Evolutionary conservation across 2,113 vertebrate species (phyloP).

Genomic region (Chauna torquata): DNA sequence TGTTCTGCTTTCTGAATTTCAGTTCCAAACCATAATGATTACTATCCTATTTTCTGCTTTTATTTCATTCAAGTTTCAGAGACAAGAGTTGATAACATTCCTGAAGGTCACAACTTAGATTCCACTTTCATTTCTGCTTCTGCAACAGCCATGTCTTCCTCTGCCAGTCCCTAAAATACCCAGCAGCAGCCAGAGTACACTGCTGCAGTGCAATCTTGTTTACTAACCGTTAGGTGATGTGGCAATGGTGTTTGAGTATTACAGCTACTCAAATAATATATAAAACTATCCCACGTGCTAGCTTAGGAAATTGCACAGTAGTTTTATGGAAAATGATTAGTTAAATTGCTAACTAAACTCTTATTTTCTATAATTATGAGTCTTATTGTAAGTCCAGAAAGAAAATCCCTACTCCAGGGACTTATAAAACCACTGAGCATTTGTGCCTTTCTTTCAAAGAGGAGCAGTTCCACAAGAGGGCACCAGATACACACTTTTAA

Average conservation of each 20-base stretch:
- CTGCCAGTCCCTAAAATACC: background rate
- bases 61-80: background rate
- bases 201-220: background rate
- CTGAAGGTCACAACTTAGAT: background rate
- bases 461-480: background rate
- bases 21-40: background rate
- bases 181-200: background rate
- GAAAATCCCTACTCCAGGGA: background rate
- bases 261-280: too few species aligned
- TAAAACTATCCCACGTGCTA: background rate
- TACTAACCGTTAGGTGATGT: rapidly evolving
- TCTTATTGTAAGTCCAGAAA: background rate
- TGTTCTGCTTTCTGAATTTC: background rate
- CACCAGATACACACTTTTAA: background rate
- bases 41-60: background rate
- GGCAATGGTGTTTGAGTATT: background rate
- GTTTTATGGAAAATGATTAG: background rate
- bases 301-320: background rate
- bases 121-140: background rate
- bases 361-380: background rate
- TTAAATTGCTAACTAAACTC: background rate
- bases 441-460: background rate
- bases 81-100: too few species aligned
- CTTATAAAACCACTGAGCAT: rapidly evolving
- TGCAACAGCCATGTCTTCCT: background rate